Evolutionary conservation across 2,888 invertebrate species (phyloP).

Genomic region (Noctua fimbriata): DNA sequence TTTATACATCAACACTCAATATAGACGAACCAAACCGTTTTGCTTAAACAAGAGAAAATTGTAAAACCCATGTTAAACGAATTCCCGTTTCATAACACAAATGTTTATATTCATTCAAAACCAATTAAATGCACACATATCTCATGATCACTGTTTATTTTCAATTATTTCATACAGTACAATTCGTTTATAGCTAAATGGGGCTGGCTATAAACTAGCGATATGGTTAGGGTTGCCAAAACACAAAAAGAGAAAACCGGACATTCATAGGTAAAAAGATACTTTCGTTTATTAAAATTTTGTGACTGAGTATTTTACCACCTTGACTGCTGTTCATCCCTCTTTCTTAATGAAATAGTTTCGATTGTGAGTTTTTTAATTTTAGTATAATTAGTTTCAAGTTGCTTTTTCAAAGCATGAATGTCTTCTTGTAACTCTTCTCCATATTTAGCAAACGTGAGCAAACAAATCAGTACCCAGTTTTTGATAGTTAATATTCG

Average conservation of each 20-base stretch:
- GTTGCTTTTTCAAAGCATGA: no score
- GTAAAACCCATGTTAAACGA: neutral
- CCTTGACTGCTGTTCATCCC: no score
- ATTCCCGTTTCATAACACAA: slow-evolving; percentile 11
- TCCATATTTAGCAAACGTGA: neutral
- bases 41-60: neutral
- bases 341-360: no score
- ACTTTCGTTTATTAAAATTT: neutral
- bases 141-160: slow-evolving; percentile 55
- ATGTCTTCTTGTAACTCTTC: neutral
- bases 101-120: slow-evolving; percentile 43
- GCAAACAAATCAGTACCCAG: neutral
- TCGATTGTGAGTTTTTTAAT: no score
- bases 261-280: neutral
- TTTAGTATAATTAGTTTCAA: no score
- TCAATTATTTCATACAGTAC: slow-evolving; percentile 49
- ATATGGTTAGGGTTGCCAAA: slow-evolving; percentile 13
- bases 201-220: slow-evolving; percentile 10
- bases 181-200: slow-evolving; percentile 38
- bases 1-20: neutral
- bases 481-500: neutral
- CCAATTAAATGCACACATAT: slow-evolving; percentile 49
- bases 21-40: neutral
- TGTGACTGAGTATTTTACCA: no score
- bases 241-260: no score